Percentiles rank a stretch among this genome's conserved stretches.
These are phyloP conservation scores for Yponomeuta cagnagella DNA, from an alignment of 2,888 invertebrate species.

Conservation along the genomic window DNA sequence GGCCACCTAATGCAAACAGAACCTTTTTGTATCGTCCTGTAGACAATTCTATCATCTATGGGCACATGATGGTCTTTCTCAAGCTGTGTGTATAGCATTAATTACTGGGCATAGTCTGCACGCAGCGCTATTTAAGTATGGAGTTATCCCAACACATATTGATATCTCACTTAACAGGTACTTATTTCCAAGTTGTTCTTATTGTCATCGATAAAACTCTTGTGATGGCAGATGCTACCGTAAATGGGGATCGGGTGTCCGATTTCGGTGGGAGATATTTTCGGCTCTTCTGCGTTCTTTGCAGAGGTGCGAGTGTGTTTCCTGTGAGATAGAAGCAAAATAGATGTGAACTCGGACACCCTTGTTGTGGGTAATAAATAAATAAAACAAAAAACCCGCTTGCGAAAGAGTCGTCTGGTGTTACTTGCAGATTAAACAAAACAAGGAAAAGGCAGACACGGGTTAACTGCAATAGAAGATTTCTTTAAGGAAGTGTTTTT, in stretches of 20 bases:
- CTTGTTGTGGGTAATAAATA: not conserved
- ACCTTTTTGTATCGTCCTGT: no score
- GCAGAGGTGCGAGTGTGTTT: slow-evolving; percentile 2
- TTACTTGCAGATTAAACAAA: no score
- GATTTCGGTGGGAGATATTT: not conserved
- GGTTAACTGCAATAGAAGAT: no score
- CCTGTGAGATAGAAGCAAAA: not conserved
- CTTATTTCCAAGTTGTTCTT: not conserved
- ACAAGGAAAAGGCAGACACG: no score
- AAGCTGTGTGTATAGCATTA: no score
- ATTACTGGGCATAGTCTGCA: not conserved
- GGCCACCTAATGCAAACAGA: no score
- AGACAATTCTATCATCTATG: no score
- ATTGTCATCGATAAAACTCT: not conserved
- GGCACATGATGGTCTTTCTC: no score
- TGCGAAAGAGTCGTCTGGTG: no score
- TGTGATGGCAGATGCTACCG: slow-evolving; percentile 10
- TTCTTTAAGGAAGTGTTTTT: no score
- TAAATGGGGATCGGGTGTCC: not conserved
- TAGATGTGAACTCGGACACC: not conserved
- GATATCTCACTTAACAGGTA: not conserved
- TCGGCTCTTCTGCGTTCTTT: not conserved
- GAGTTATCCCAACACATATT: not conserved
- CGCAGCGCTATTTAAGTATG: not conserved
- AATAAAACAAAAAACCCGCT: not conserved